Conservation (phyloP, 2,797 vertebrate genomes). For the Peromyscus nudipes region DNA sequence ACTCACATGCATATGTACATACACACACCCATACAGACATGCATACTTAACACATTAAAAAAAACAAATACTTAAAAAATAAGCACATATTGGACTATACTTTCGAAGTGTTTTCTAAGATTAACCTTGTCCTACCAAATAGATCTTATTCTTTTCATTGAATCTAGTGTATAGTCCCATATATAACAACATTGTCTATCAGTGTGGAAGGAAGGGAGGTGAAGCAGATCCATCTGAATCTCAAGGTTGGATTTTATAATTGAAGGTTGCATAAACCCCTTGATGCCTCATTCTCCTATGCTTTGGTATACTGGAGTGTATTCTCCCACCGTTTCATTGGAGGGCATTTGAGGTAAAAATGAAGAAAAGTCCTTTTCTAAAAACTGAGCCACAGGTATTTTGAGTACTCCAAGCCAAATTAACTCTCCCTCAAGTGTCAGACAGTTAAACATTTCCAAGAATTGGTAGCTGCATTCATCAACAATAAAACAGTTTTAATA, state of each 20-base stretch:
- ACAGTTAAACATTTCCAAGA: neutral
- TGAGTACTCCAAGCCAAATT: neutral
- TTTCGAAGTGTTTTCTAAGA: slow-evolving; percentile 68
- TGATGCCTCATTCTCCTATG: neutral
- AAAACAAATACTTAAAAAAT: neutral
- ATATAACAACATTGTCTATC: slow-evolving; percentile 53
- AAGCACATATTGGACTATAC: slow-evolving; percentile 15
- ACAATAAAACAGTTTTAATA: slow-evolving; percentile 31
- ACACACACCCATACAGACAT: neutral
- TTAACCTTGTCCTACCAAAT: slow-evolving; percentile 52
- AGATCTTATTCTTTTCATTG: neutral
- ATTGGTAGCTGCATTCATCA: neutral
- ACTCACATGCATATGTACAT: neutral
- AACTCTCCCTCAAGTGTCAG: neutral
- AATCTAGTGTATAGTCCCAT: neutral
- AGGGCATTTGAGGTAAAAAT: neutral
- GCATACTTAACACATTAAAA: neutral
- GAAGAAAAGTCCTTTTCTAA: neutral
- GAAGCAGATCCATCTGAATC: neutral
- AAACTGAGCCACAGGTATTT: neutral
- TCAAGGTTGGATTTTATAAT: neutral
- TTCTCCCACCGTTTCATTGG: neutral
- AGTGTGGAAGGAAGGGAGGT: neutral
- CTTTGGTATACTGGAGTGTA: neutral
- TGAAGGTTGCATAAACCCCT: neutral